phyloP scores from a whole-genome alignment of 2,797 vertebrate species.

The Phoebastria nigripes region DNA sequence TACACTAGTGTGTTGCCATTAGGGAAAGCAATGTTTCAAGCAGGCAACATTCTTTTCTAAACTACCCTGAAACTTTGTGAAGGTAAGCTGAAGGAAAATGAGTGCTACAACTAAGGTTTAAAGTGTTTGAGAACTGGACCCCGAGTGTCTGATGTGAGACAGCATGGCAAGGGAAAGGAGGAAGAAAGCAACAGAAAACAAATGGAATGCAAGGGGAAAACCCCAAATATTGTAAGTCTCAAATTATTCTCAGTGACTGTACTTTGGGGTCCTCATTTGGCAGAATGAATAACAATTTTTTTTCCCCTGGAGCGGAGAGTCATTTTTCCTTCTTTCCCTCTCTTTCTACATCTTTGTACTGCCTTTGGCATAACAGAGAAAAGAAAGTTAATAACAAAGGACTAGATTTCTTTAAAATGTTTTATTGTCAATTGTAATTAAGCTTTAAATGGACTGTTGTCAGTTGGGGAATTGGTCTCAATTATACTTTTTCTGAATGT shows the following conservation, averaged over 20 bases:
- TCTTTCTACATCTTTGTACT: slow-evolving; percentile 57
- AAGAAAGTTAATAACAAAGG: slow-evolving; percentile 72
- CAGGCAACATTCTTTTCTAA: not conserved
- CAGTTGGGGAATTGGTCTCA: slow-evolving; percentile 67
- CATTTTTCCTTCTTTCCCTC: slow-evolving; percentile 23
- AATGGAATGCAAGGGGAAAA: not conserved
- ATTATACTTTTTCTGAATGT: slow-evolving; percentile 38
- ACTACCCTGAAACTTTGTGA: not conserved
- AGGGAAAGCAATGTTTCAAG: not conserved
- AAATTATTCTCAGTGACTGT: not conserved
- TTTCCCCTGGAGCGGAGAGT: slow-evolving; percentile 12
- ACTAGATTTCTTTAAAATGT: slow-evolving; percentile 62
- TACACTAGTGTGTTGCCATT: not conserved
- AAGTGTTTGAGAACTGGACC: not conserved
- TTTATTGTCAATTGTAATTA: slow-evolving; percentile 67
- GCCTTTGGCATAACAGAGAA: slow-evolving; percentile 68
- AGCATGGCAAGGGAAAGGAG: not conserved
- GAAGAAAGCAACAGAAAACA: not conserved
- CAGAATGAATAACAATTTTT: not conserved
- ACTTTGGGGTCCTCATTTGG: not conserved
- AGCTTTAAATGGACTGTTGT: slow-evolving; percentile 69
- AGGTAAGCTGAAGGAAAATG: not conserved
- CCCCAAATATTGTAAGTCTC: not conserved
- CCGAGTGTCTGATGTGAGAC: not conserved
- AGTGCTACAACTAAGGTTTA: not conserved